Conservation (phyloP, 2,888 invertebrate genomes). For the Bimastos eiseni region DNA sequence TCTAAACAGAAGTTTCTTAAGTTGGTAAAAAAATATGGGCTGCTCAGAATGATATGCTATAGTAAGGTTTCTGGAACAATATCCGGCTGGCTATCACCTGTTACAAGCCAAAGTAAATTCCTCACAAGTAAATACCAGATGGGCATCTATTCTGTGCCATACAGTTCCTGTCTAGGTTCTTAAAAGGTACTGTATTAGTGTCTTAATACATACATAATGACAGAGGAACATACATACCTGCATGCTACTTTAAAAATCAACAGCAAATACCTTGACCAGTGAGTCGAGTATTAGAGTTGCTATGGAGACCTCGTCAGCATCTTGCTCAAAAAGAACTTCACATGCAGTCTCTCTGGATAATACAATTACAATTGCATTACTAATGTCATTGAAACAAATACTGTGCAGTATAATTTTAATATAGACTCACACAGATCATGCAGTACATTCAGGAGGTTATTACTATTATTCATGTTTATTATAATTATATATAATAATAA, state of each 20-base stretch:
- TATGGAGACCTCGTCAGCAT: constrained; percentile 79
- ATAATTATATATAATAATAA: too few relatives aligned
- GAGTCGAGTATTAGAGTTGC: constrained; percentile 83
- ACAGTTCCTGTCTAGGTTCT: too few relatives aligned
- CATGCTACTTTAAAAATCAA: background rate
- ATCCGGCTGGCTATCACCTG: too few relatives aligned
- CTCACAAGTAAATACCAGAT: too few relatives aligned
- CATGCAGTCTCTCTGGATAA: constrained; percentile 43
- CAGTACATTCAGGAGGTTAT: background rate
- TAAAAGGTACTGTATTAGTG: too few relatives aligned
- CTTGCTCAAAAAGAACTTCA: constrained; percentile 63
- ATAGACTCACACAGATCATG: background rate
- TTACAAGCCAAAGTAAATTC: too few relatives aligned
- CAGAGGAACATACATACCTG: too few relatives aligned
- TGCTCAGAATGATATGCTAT: background rate
- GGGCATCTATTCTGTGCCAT: too few relatives aligned
- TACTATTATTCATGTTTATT: too few relatives aligned
- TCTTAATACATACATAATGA: too few relatives aligned
- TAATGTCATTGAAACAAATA: background rate
- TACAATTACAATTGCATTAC: background rate
- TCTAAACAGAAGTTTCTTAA: background rate
- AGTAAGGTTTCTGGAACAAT: background rate
- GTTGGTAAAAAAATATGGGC: background rate
- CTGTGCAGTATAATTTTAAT: background rate
- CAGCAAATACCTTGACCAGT: constrained; percentile 58